A percentile compares a stretch with the other conserved stretches of the same genome.
Conservation (phyloP, 2,797 vertebrate species). For the Halcyon badia region DNA sequence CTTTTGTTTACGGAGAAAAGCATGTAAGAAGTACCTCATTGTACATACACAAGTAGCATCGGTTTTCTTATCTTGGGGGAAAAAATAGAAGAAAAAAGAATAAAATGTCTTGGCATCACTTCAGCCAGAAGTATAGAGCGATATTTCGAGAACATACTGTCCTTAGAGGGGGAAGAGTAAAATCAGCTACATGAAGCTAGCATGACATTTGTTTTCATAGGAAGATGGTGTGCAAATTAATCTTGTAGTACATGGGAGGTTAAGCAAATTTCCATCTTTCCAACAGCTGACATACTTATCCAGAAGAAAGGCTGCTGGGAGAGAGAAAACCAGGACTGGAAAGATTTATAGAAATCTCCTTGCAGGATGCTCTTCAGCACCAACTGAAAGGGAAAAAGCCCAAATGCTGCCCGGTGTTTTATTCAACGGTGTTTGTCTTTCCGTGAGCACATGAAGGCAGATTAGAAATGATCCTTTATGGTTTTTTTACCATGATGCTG, state of each 20-base stretch:
- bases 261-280: constrained; percentile 19
- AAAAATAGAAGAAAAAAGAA: not conserved
- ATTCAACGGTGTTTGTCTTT: not conserved
- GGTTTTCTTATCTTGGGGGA: not conserved
- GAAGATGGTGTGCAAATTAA: constrained; percentile 26
- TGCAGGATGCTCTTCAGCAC: constrained; percentile 12
- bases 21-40: not conserved
- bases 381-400: not conserved
- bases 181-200: constrained; percentile 31
- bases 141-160: constrained; percentile 36
- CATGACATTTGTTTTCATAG: constrained; percentile 49
- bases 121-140: constrained; percentile 8
- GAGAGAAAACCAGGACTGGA: not conserved
- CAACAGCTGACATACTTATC: not conserved
- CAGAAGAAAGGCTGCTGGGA: not conserved
- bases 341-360: constrained; percentile 37
- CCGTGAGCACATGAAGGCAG: not conserved
- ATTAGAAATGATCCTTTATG: constrained; percentile 16
- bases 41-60: accelerated
- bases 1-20: not conserved
- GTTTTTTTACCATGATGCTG: not conserved
- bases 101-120: constrained; percentile 1
- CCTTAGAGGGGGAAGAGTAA: constrained; percentile 33
- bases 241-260: not conserved
- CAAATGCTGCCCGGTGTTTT: not conserved